Percentiles rank a stretch among this genome's conserved stretches.
Evolutionary conservation across 2,888 invertebrate genomes (phyloP).

Genomic region (Bombyx huttoni): DNA sequence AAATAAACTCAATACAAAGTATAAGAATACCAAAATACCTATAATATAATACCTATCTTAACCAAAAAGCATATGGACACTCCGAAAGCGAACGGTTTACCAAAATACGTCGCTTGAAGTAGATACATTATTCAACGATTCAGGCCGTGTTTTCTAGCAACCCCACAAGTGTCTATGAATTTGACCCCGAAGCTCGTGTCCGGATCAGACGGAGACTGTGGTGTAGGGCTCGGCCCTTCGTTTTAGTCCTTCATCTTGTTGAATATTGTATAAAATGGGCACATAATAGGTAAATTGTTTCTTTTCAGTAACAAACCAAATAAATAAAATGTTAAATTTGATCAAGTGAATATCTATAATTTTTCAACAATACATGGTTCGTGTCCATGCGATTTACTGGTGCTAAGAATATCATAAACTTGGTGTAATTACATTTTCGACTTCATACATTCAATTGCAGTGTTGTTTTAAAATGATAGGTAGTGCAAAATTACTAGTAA

Average conservation of each 20-base stretch:
- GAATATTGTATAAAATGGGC: slow-evolving; percentile 68
- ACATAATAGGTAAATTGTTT: slow-evolving; percentile 67
- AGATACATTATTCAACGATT: not conserved
- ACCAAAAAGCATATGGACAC: too few species aligned
- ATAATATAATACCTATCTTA: too few species aligned
- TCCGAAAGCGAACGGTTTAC: too few species aligned
- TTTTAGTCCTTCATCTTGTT: slow-evolving; percentile 60
- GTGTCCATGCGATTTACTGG: slow-evolving; percentile 39
- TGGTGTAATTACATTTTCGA: slow-evolving; percentile 55
- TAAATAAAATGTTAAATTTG: slow-evolving; percentile 8
- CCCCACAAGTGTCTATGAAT: slow-evolving; percentile 66
- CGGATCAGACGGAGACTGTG: slow-evolving; percentile 64
- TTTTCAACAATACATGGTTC: slow-evolving; percentile 47
- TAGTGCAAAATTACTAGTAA: slow-evolving; percentile 19
- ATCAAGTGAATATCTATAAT: slow-evolving; percentile 15
- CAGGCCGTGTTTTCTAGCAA: slow-evolving; percentile 31
- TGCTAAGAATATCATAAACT: slow-evolving; percentile 66
- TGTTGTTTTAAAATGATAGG: slow-evolving; percentile 41
- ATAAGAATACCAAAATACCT: too few species aligned
- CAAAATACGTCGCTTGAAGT: too few species aligned
- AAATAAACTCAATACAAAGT: not conserved
- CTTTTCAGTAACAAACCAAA: slow-evolving; percentile 18
- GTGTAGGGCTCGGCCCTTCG: slow-evolving; percentile 69
- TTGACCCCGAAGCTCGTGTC: slow-evolving; percentile 73
- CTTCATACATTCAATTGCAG: slow-evolving; percentile 41